Evolutionary conservation across 2,888 invertebrate species (phyloP).

Genomic region (Sarcophaga caerulescens): DNA sequence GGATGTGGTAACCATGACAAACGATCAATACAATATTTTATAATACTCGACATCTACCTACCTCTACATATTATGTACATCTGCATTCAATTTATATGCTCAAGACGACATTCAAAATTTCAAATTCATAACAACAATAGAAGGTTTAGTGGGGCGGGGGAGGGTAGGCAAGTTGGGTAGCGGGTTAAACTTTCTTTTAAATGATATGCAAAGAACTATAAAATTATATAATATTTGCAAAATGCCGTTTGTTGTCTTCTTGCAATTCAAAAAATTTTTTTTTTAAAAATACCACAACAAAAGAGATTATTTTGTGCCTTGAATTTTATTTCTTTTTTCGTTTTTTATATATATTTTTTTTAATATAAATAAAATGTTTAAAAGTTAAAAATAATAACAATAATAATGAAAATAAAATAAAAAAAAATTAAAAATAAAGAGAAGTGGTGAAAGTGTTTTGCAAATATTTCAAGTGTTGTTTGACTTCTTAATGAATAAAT

Average conservation of each 20-base stretch:
- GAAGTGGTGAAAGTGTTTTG: slow-evolving; percentile 60
- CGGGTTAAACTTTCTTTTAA: too few species aligned
- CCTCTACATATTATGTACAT: too few species aligned
- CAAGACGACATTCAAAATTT: not conserved
- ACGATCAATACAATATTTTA: not conserved
- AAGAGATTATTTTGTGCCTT: slow-evolving; percentile 33
- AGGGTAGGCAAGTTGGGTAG: too few species aligned
- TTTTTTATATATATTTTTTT: slow-evolving; percentile 22
- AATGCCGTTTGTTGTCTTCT: not conserved
- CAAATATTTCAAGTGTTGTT: slow-evolving; percentile 54
- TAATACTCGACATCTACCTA: too few species aligned
- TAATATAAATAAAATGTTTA: slow-evolving; percentile 34
- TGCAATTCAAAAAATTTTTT: not conserved
- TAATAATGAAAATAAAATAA: slow-evolving; percentile 13
- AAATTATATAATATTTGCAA: too few species aligned
- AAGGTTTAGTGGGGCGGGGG: too few species aligned
- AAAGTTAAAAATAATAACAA: slow-evolving; percentile 22
- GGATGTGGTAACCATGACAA: not conserved
- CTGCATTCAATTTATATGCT: too few species aligned
- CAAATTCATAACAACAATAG: not conserved
- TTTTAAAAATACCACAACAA: not conserved
- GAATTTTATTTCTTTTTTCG: not conserved
- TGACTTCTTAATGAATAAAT: slow-evolving; percentile 62
- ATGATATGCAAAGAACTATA: too few species aligned
- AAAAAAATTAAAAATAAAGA: not conserved